Evolutionary conservation across 2,888 invertebrate species (phyloP), one percentile per base, ranked within the genome.

Genomic region (Julus scanicus): DNA sequence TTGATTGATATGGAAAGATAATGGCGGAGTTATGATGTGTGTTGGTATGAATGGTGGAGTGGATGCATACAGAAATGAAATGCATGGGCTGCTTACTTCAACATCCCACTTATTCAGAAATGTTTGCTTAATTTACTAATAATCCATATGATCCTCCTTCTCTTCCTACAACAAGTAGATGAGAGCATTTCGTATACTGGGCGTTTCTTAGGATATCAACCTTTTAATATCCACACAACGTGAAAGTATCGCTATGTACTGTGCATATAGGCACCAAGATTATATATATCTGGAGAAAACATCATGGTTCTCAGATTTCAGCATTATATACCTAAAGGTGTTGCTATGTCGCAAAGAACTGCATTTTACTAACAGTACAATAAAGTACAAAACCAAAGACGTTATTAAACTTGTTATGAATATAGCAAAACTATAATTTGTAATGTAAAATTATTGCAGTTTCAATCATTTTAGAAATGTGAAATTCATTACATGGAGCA

Each of bases 41-140:
- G 80, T 13, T 37, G 80, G 80, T 29, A 80, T 29, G 37, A 80
- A 80, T 13, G 29, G 80, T 80, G 80, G 37, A 80, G 80, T 80
- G 80, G 80, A 37, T 80, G 37, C 80, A 80, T 37, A 80, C 80
- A 80, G 37, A 80, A 80, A 80, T 80, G 37, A 37, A 80, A 80
- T 37, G 37, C 37, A 80, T 80, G 37, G 37, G 80, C 80, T 80
- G 80, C 80, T 80, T 80, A 80, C 37, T 80, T 37, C 80, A 80
- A 80, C 80, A 80, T 80, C 80, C 44, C 13, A 80, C 80, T 80
- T 13, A 80, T 80, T 80, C 80, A 80, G 80, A 80, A 37, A 80
- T 80, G 80, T 80, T 80, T 80, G 80, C 80, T 80, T 80, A 80
- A 80, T 37, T 80, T 80, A 80, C 80, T 37, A 80, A 29, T 80